A percentile compares a stretch with the other conserved stretches of the same genome.
Conservation (phyloP, 1,140 invertebrate genomes). For the Nasonia vitripennis region DNA sequence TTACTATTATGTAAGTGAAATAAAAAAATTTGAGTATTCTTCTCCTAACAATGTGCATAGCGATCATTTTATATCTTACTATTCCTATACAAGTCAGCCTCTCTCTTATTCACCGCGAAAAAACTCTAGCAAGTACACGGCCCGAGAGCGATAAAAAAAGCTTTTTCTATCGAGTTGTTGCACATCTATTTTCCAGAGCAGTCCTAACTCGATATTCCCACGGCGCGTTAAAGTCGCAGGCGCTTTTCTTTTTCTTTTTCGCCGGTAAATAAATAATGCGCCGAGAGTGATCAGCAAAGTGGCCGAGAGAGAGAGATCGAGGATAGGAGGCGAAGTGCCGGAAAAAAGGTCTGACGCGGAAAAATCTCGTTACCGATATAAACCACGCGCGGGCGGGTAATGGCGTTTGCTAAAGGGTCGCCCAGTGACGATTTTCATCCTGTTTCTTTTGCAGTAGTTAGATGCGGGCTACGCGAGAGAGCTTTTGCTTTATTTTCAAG, state of each 20-base stretch:
- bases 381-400: not conserved
- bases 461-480: not conserved
- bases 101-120: too few relatives aligned
- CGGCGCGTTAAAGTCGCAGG: not conserved
- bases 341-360: not conserved
- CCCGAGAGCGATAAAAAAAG: not conserved
- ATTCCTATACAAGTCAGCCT: too few relatives aligned
- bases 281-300: slow-evolving; percentile 11
- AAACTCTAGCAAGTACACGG: too few relatives aligned
- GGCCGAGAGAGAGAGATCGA: not conserved
- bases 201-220: not conserved
- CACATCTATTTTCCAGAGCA: not conserved
- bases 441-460: not conserved
- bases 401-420: slow-evolving; percentile 2
- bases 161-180: not conserved
- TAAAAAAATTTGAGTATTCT: too few relatives aligned
- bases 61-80: too few relatives aligned
- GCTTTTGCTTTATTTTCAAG: slow-evolving; percentile 5
- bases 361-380: slow-evolving; percentile 39
- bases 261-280: slow-evolving; percentile 41
- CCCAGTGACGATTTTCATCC: not conserved
- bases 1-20: too few relatives aligned
- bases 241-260: slow-evolving; percentile 11
- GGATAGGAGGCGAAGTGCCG: not conserved
- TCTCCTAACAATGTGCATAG: too few relatives aligned